Percentiles rank a stretch among this genome's conserved stretches.
These are phyloP conservation scores for Diaperis boleti DNA, from an alignment of 2,888 invertebrate genomes.

Conservation along the genomic window DNA sequence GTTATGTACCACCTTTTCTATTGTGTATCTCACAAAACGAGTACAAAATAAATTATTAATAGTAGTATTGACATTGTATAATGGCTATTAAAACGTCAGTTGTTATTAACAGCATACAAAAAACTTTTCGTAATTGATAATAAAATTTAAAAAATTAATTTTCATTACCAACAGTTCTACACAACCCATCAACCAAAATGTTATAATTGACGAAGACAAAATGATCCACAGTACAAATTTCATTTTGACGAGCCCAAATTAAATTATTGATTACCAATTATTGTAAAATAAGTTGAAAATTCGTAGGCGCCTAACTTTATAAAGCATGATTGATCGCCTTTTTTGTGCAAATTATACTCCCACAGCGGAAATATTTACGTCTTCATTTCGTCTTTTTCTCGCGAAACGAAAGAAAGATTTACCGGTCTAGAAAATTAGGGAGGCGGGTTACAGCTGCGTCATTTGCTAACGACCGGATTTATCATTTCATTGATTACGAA, in stretches of 20 bases:
- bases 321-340: constrained; percentile 28
- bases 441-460: constrained; percentile 1
- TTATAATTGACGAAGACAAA: constrained; percentile 15
- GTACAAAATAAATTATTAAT: no score
- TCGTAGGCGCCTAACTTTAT: constrained; percentile 20
- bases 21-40: no score
- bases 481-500: constrained; percentile 17
- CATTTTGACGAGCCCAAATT: constrained; percentile 1
- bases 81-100: no score
- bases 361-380: background rate
- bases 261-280: constrained; percentile 28
- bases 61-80: no score
- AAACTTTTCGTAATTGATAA: no score
- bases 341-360: background rate
- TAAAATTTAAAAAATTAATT: no score
- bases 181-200: constrained; percentile 5
- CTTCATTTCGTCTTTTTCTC: background rate
- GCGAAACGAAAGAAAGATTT: constrained; percentile 5
- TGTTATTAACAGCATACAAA: no score
- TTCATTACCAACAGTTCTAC: no score
- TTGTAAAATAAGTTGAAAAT: constrained; percentile 13
- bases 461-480: constrained; percentile 8
- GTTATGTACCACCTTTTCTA: no score
- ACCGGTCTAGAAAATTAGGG: constrained; percentile 2
- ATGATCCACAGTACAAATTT: constrained; percentile 6